Evolutionary conservation across 2,113 vertebrate genomes (phyloP), one percentile per base, ranked within the genome.

Genomic region (Oxyura jamaicensis): DNA sequence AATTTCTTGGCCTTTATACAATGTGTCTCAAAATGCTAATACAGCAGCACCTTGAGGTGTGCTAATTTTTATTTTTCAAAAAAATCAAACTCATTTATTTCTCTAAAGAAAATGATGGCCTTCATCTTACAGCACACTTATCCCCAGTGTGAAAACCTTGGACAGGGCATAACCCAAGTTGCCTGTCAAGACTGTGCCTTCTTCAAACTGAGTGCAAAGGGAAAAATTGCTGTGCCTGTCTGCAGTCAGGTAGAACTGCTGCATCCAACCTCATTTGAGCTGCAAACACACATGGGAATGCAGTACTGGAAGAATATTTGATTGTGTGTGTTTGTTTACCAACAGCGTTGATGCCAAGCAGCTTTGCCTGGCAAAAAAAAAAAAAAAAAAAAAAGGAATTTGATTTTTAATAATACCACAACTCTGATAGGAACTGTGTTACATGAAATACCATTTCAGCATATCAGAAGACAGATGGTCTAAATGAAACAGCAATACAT

Each of bases 321-420:
- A 88, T 92, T 92, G 91, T 86, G 56, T 92, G 91, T 86, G 56
- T 94, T 95, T 95, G 87, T 96, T 97, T 96, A 96, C 77, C 75
- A 93, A 76, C 59, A 93, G 48, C 60, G 35, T 46, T 87, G 86
- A 78, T 88, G 81, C 89, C 88, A 96, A 94, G 84, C 78, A 95
- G 90, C 42, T 87, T 66, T 94, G 86, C 75, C 67, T 93, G 44
- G 62, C 41, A 41, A 41, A 41, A 46, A 46, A 46, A 42, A 42
- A 18, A 33, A 55, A 28, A 31, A 39, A 59, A 26, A 28, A 19
- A 44, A 1, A 50, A 12, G 3, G 80, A 66, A 86, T 67, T 84
- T 75, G 19, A 63, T 90, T 96, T 93, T 94, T 72, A 87, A 85
- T 91, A 95, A 89, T 44, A 75, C 17, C 63, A 55, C 20, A 11